phyloP scores from a whole-genome alignment of 2,888 invertebrate species.

The Cephus pulcher region DNA sequence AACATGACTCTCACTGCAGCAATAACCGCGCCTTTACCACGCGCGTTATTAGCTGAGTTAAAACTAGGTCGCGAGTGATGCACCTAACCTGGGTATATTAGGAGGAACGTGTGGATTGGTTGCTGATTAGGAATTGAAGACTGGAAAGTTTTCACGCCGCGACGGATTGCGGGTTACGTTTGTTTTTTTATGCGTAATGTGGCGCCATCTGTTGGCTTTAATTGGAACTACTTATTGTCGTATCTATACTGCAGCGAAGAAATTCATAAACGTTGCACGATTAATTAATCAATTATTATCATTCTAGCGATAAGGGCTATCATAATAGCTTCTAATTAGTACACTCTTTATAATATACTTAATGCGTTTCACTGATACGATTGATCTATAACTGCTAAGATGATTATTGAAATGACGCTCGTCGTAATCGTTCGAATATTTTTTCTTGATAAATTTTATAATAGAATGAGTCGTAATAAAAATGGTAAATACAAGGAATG shows the following conservation, averaged over 20 bases:
- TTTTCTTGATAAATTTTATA: neutral
- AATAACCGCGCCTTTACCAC: neutral
- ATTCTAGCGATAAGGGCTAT: neutral
- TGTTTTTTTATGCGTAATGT: neutral
- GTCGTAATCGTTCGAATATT: neutral
- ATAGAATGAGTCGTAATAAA: neutral
- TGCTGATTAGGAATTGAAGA: conserved; percentile 1
- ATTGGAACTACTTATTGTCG: neutral
- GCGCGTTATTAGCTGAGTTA: neutral
- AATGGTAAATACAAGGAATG: neutral
- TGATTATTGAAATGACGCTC: neutral
- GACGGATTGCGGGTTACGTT: neutral
- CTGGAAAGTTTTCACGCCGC: neutral
- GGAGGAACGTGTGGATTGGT: neutral
- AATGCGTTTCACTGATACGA: too few species aligned
- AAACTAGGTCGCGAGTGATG: neutral
- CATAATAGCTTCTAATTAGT: neutral
- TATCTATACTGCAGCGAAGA: neutral
- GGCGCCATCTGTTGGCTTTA: neutral
- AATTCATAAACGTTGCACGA: neutral
- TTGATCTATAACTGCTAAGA: neutral
- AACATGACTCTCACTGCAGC: neutral
- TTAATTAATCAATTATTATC: neutral
- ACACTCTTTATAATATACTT: neutral
- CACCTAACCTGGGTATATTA: neutral